Conservation (phyloP, 2,888 invertebrate species). For the Dorcus hopei region DNA sequence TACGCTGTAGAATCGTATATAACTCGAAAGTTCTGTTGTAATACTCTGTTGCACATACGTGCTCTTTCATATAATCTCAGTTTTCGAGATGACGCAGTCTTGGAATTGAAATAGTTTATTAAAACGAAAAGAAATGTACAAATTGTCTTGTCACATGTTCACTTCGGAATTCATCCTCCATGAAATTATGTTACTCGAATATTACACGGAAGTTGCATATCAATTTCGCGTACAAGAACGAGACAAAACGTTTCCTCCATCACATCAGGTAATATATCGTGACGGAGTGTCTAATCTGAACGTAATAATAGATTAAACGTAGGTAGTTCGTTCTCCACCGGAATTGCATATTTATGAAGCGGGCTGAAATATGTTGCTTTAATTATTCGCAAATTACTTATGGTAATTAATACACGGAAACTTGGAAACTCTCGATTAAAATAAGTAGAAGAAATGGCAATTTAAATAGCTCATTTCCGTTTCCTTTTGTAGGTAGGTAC, state of each 20-base stretch:
- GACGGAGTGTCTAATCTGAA: not conserved
- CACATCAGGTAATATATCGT: not conserved
- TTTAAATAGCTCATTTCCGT: not conserved
- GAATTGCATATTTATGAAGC: slow-evolving; percentile 2
- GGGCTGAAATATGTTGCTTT: not conserved
- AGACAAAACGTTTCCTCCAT: not conserved
- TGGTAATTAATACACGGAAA: slow-evolving; percentile 1
- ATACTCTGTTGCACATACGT: too few species aligned
- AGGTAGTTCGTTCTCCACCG: not conserved
- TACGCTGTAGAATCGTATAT: too few species aligned
- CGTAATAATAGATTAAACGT: not conserved
- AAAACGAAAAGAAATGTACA: not conserved
- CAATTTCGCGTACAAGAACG: not conserved
- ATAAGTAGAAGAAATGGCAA: not conserved
- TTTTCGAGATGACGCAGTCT: too few species aligned
- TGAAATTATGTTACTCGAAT: not conserved
- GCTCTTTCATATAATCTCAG: too few species aligned
- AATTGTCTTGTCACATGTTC: not conserved
- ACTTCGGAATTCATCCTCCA: not conserved
- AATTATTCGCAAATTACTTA: not conserved
- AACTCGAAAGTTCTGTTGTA: too few species aligned
- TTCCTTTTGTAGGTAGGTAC: too few species aligned
- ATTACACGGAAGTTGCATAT: not conserved
- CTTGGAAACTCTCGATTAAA: not conserved
- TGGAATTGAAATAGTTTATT: not conserved